These are phyloP conservation scores for Sterrhoptilus dennistouni DNA, from an alignment of 2,113 vertebrate species.

Conservation along the genomic window DNA sequence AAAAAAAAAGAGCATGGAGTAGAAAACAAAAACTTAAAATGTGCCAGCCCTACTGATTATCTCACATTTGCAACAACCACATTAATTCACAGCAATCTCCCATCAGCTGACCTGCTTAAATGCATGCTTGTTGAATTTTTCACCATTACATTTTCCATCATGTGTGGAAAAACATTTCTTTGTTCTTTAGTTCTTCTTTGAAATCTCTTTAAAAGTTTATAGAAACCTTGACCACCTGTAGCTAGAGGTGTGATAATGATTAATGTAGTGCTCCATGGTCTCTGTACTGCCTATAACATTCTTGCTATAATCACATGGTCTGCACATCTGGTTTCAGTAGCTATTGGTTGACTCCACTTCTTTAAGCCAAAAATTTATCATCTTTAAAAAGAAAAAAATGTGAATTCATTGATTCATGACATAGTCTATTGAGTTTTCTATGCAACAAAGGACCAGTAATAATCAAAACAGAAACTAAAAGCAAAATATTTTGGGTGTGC, in stretches of 20 bases:
- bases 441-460: background rate
- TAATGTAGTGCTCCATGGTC: background rate
- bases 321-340: conserved; percentile 14
- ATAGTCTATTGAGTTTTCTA: background rate
- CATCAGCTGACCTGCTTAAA: background rate
- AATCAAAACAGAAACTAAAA: background rate
- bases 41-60: background rate
- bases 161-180: background rate
- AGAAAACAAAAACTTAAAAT: fast-evolving
- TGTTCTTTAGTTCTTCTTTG: background rate
- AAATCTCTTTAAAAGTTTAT: background rate
- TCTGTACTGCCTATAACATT: background rate
- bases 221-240: background rate
- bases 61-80: background rate
- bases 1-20: fast-evolving
- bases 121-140: background rate
- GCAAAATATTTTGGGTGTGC: background rate
- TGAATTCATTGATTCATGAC: background rate
- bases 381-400: background rate
- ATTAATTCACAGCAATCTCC: background rate
- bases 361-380: background rate
- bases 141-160: background rate
- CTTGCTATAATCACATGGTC: background rate
- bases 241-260: conserved; percentile 36
- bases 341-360: background rate